These are phyloP conservation scores for Todus mexicanus DNA, from an alignment of 2,797 vertebrate species.

Conservation along the genomic window DNA sequence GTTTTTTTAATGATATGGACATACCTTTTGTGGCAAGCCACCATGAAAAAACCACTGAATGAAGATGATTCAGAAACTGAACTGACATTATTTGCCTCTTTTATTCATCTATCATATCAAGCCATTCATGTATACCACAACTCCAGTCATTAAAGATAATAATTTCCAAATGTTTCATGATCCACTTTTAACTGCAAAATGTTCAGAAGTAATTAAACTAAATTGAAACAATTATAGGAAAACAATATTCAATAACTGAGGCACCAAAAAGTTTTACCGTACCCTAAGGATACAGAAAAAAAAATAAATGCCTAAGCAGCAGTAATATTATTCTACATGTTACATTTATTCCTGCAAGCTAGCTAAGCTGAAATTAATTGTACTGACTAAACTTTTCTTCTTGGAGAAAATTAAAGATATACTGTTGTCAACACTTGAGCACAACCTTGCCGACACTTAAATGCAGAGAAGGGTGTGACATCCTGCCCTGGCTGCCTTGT, in stretches of 20 bases:
- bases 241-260: constrained; percentile 63
- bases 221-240: constrained; percentile 69
- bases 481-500: constrained; percentile 87
- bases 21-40: neutral
- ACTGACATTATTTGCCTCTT: neutral
- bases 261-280: constrained; percentile 69
- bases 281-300: constrained; percentile 65
- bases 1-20: neutral
- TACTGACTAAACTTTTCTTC: constrained; percentile 82
- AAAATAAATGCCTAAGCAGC: constrained; percentile 62
- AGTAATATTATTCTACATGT: constrained; percentile 68
- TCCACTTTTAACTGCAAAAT: constrained; percentile 54
- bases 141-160: constrained; percentile 36
- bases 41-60: neutral
- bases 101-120: constrained; percentile 30
- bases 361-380: constrained; percentile 81
- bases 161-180: constrained; percentile 61
- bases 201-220: constrained; percentile 67
- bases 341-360: constrained; percentile 71
- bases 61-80: constrained; percentile 17
- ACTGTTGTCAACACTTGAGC: constrained; percentile 85
- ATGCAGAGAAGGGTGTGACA: constrained; percentile 87
- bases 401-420: constrained; percentile 82
- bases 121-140: neutral
- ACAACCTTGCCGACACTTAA: constrained; percentile 85